phyloP scores from a whole-genome alignment of 2,113 vertebrate species.

The Nesoenas mayeri region DNA sequence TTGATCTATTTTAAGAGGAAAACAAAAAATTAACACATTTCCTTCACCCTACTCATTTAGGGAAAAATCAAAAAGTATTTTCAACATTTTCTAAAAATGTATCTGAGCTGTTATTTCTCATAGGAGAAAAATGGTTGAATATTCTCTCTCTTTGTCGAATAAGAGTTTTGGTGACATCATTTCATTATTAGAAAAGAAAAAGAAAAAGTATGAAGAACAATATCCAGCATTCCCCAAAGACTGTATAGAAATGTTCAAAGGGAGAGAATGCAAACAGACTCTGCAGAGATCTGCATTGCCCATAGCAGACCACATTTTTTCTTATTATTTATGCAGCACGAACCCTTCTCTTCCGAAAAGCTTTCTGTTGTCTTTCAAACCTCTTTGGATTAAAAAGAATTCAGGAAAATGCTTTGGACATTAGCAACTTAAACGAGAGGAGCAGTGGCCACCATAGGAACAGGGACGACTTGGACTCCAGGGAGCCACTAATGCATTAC shows the following conservation, averaged over 20 bases:
- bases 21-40: neutral
- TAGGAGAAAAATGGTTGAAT: neutral
- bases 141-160: neutral
- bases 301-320: neutral
- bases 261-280: neutral
- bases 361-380: neutral
- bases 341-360: neutral
- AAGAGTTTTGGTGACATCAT: neutral
- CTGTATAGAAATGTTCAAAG: neutral
- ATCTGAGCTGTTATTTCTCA: neutral
- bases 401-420: neutral
- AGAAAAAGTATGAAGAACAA: neutral
- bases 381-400: neutral
- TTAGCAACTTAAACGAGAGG: neutral
- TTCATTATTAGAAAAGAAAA: neutral
- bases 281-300: neutral
- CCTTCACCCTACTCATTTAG: neutral
- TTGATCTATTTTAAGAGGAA: slow-evolving; percentile 79
- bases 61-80: neutral
- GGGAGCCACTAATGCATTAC: neutral
- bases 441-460: fast-evolving
- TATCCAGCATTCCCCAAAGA: neutral
- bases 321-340: neutral
- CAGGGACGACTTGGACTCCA: neutral
- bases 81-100: neutral